These are phyloP conservation scores for Ephydatia muelleri DNA, from an alignment of 37 sponge, comb jelly and placozoan species.

Conservation along the genomic window DNA sequence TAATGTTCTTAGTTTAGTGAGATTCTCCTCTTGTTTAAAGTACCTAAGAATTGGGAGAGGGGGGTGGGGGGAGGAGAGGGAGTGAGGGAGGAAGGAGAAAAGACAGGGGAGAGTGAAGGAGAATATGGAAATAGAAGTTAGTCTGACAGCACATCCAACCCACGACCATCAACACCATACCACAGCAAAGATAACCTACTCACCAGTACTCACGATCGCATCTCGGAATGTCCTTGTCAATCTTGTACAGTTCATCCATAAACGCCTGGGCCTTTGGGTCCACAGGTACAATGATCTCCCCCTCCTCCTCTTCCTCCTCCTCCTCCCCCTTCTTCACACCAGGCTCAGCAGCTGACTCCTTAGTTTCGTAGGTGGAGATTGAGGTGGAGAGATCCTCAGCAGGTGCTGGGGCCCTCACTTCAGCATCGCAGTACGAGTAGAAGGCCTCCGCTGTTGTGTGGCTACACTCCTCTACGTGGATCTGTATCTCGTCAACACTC, in stretches of 20 bases:
- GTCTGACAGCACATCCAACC: neutral
- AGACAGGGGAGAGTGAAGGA: too few species aligned
- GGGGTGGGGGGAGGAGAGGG: too few species aligned
- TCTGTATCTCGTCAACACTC: neutral
- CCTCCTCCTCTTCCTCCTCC: conserved; percentile 22
- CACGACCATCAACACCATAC: neutral
- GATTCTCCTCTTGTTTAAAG: too few species aligned
- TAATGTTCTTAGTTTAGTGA: neutral
- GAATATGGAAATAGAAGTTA: neutral
- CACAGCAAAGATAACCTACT: neutral
- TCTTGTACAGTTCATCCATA: conserved; percentile 59
- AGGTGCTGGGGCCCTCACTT: neutral
- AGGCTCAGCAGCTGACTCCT: neutral
- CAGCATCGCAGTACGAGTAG: neutral
- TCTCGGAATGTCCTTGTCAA: conserved; percentile 94
- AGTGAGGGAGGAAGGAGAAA: too few species aligned
- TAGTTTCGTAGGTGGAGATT: too few species aligned
- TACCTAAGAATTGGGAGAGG: too few species aligned
- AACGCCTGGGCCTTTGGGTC: conserved; percentile 28
- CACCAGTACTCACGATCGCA: conserved; percentile 93
- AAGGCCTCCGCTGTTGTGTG: neutral
- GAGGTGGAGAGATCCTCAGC: too few species aligned
- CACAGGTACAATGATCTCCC: neutral
- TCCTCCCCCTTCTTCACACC: neutral
- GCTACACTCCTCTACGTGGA: neutral